Percentiles rank a stretch among this genome's conserved stretches.
Evolutionary conservation across 1,140 invertebrate genomes (phyloP).

Genomic region (Phthorimaea operculella): DNA sequence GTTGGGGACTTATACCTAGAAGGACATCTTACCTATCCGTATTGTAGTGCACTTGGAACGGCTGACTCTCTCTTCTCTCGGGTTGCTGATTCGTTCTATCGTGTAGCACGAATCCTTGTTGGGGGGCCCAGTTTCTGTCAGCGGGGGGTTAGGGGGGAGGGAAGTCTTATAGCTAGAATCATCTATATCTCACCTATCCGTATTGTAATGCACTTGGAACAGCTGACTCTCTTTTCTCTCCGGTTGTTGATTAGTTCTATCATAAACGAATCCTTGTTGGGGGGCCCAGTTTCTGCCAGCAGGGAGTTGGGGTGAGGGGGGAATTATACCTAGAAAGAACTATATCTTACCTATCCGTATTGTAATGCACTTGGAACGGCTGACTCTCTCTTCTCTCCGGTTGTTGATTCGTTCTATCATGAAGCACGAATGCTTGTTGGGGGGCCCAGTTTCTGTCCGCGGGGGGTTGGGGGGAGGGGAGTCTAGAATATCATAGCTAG

Average conservation of each 20-base stretch:
- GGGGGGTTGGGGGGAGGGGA: slow-evolving; percentile 45
- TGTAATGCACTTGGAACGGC: slow-evolving; percentile 48
- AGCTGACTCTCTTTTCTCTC: slow-evolving; percentile 27
- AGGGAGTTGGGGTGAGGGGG: slow-evolving; percentile 39
- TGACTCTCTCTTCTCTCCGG: slow-evolving; percentile 25
- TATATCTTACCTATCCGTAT: slow-evolving; percentile 42
- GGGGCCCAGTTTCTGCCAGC: slow-evolving; percentile 17
- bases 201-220: slow-evolving; percentile 47
- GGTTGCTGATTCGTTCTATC: too few species aligned
- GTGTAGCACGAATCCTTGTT: slow-evolving; percentile 48
- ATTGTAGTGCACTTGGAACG: slow-evolving; percentile 48
- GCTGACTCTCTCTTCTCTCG: slow-evolving; percentile 26
- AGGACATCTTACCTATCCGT: too few species aligned
- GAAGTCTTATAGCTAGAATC: too few species aligned
- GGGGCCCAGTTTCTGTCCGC: slow-evolving; percentile 19
- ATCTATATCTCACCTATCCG: too few species aligned
- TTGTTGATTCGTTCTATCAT: too few species aligned
- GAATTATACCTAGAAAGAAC: too few species aligned
- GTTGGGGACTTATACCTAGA: slow-evolving; percentile 40
- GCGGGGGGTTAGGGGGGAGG: slow-evolving; percentile 42
- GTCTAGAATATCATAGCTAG: slow-evolving; percentile 52
- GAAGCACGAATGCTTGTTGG: slow-evolving; percentile 49
- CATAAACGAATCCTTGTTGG: slow-evolving; percentile 47
- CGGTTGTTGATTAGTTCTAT: too few species aligned
- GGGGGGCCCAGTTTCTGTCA: slow-evolving; percentile 16